A percentile compares a stretch with the other conserved stretches of the same genome.
Evolutionary conservation across 2,888 invertebrate species (phyloP).

Genomic region (Euspilapteryx auroguttella): DNA sequence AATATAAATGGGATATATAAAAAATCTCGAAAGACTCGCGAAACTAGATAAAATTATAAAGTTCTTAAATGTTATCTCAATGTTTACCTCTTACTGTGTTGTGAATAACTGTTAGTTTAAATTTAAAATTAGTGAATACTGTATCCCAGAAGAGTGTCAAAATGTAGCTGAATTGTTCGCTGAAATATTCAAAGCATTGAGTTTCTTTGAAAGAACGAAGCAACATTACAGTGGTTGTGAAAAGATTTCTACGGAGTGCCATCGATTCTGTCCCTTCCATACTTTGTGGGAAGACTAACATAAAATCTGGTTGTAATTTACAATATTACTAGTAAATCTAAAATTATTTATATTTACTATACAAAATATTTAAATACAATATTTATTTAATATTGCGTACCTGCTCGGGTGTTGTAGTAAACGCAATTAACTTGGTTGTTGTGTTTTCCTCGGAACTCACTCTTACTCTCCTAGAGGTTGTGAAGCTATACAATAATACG

Average conservation of each 20-base stretch:
- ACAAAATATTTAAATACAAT: too few species aligned
- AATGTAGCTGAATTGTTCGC: conserved; percentile 28
- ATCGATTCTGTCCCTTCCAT: conserved; percentile 17
- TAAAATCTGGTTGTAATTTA: conserved; percentile 44
- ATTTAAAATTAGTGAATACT: conserved; percentile 17
- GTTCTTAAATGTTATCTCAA: conserved; percentile 30
- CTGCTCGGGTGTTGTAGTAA: too few species aligned
- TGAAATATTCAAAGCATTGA: too few species aligned
- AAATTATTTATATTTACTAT: too few species aligned
- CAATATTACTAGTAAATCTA: too few species aligned
- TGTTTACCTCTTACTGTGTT: conserved; percentile 58
- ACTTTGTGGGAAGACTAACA: conserved; percentile 20
- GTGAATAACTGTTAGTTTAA: conserved; percentile 36
- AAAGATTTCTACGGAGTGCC: conserved; percentile 17
- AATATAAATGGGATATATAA: conserved; percentile 22
- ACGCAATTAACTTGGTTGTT: too few species aligned
- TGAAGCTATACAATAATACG: too few species aligned
- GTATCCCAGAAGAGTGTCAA: conserved; percentile 11
- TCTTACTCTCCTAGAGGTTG: too few species aligned
- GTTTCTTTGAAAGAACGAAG: too few species aligned
- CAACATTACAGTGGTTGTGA: conserved; percentile 53
- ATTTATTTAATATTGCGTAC: too few species aligned
- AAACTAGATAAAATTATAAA: conserved; percentile 37
- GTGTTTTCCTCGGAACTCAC: too few species aligned
- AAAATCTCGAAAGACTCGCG: conserved; percentile 12